Percentiles rank a stretch among this genome's conserved stretches.
Conservation (phyloP, 2,113 vertebrate species). For the Coryphaenoides rupestris region DNA sequence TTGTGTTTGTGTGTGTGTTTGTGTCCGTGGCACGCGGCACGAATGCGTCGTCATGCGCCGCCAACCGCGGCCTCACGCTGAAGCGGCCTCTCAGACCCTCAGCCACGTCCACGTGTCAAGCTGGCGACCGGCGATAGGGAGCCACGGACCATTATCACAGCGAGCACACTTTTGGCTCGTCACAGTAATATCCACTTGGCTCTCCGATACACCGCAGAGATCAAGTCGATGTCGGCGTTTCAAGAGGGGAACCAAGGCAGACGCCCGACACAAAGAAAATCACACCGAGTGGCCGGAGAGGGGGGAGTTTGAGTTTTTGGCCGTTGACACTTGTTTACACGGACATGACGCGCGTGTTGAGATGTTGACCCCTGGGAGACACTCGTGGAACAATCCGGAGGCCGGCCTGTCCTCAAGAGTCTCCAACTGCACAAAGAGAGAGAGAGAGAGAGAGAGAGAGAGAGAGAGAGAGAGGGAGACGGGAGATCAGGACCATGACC, state of each 20-base stretch:
- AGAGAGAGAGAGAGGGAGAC: no score
- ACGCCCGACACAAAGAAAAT: no score
- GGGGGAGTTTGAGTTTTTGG: no score
- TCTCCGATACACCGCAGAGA: slow-evolving; percentile 41
- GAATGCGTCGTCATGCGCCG: neutral
- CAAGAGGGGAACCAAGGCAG: no score
- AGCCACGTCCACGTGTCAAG: slow-evolving; percentile 42
- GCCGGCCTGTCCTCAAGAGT: no score
- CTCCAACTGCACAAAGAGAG: no score
- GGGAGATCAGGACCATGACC: no score
- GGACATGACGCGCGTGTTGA: slow-evolving; percentile 5
- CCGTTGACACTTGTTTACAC: slow-evolving; percentile 7
- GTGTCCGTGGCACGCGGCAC: no score
- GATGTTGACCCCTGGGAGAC: slow-evolving; percentile 16
- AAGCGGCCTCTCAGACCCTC: slow-evolving; percentile 30
- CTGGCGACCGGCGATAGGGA: slow-evolving; percentile 50
- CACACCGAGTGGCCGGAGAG: no score
- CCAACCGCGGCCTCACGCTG: neutral
- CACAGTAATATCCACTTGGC: slow-evolving; percentile 51
- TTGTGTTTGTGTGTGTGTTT: no score
- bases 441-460: no score
- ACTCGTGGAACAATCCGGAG: neutral
- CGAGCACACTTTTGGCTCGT: slow-evolving; percentile 41
- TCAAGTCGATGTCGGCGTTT: slow-evolving; percentile 34
- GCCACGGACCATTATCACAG: slow-evolving; percentile 55